These are phyloP conservation scores for Tenthredo livida DNA, from an alignment of 2,888 invertebrate genomes.

Conservation along the genomic window DNA sequence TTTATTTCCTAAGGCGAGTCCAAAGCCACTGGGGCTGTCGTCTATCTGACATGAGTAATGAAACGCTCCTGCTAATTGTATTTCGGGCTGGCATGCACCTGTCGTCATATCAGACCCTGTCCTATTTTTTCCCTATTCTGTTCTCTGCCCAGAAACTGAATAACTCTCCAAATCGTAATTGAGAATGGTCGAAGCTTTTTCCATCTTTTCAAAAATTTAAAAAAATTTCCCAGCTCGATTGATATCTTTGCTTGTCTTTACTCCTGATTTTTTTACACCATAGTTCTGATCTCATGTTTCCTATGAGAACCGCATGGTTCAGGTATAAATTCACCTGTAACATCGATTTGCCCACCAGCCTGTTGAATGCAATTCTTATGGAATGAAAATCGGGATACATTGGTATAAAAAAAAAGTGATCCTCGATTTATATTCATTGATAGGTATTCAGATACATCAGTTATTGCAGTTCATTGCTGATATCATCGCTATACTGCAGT, in stretches of 20 bases:
- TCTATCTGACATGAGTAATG: neutral
- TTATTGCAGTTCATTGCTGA: neutral
- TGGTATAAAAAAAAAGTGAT: neutral
- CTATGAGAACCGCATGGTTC: neutral
- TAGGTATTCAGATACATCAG: neutral
- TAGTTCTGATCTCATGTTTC: neutral
- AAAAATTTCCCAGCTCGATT: neutral
- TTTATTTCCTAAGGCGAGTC: neutral
- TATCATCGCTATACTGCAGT: neutral
- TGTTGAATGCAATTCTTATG: slow-evolving; percentile 44
- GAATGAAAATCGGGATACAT: neutral
- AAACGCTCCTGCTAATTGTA: neutral
- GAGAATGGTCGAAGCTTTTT: neutral
- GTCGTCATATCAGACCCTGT: neutral
- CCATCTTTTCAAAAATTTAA: neutral
- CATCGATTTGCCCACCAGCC: neutral
- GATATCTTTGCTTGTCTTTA: neutral
- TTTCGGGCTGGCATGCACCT: neutral
- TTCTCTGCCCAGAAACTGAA: too few relatives aligned
- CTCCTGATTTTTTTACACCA: neutral
- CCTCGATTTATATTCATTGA: neutral
- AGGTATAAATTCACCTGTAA: neutral
- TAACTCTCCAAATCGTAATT: neutral
- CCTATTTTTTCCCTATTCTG: neutral
- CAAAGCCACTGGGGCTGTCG: neutral